These are phyloP conservation scores for Trogon melanurus DNA, from an alignment of 2,113 vertebrate species.

Conservation along the genomic window DNA sequence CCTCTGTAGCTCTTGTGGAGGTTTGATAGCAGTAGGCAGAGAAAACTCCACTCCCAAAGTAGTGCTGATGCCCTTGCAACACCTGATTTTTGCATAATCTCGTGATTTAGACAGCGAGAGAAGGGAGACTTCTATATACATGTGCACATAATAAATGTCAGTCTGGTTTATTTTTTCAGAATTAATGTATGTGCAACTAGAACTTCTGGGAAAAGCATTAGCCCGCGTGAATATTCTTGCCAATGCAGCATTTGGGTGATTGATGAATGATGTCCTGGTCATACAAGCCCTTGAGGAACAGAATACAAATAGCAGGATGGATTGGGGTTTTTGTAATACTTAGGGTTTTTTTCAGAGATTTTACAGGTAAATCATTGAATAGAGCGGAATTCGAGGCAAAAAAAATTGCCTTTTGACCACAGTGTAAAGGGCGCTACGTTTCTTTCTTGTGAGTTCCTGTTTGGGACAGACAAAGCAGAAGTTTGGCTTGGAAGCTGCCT, in stretches of 20 bases:
- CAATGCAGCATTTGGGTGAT: slow-evolving; percentile 29
- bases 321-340: not conserved
- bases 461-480: slow-evolving; percentile 69
- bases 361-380: slow-evolving; percentile 19
- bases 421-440: slow-evolving; percentile 29
- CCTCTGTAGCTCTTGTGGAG: not conserved
- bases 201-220: slow-evolving; percentile 64
- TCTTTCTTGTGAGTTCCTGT: slow-evolving; percentile 66
- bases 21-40: not conserved
- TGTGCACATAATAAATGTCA: slow-evolving; percentile 55
- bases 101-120: not conserved
- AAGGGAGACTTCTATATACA: not conserved
- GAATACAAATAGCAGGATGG: not conserved
- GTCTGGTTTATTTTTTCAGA: slow-evolving; percentile 43
- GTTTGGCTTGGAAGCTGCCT: slow-evolving; percentile 64
- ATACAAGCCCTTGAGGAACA: slow-evolving; percentile 13
- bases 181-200: slow-evolving; percentile 20
- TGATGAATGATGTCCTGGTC: slow-evolving; percentile 44
- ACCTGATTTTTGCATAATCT: slow-evolving; percentile 35
- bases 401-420: slow-evolving; percentile 44
- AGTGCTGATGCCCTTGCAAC: not conserved
- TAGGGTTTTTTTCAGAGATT: not conserved
- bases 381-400: not conserved
- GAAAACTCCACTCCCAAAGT: not conserved
- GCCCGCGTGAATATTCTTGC: slow-evolving; percentile 8